Percentiles rank a stretch among this genome's conserved stretches.
These are phyloP conservation scores for Drosophila multiciliata DNA, from an alignment of 2,888 invertebrate species.

Conservation along the genomic window DNA sequence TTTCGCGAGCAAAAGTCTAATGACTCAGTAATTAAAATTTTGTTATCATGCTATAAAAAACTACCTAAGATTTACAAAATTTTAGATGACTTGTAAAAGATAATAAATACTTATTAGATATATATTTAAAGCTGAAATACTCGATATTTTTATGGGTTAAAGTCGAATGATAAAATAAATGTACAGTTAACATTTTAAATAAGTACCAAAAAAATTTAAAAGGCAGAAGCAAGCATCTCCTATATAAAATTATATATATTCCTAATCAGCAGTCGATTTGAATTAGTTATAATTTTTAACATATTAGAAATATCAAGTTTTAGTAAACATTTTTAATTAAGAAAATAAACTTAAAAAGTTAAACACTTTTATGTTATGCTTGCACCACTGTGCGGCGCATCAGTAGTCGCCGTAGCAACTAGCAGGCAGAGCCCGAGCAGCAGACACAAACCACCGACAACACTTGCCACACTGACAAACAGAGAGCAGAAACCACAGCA, in stretches of 20 bases:
- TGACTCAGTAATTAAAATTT: background rate
- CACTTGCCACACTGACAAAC: slow-evolving; percentile 1
- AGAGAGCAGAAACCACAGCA: slow-evolving; percentile 25
- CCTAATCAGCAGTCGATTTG: background rate
- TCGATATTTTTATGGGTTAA: background rate
- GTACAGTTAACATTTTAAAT: too few species aligned
- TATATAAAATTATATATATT: background rate
- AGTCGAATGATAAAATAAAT: background rate
- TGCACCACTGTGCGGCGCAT: slow-evolving; percentile 34
- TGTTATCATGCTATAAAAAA: background rate
- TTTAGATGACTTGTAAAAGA: background rate
- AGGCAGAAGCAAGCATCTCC: background rate
- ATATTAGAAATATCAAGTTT: background rate
- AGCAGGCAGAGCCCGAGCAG: slow-evolving; percentile 8
- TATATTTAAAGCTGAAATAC: background rate
- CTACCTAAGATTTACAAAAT: background rate
- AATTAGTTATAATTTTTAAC: background rate
- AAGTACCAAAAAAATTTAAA: too few species aligned
- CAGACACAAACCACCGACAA: slow-evolving; percentile 11
- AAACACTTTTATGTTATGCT: background rate
- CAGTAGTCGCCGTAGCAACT: background rate
- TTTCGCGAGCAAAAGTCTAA: background rate
- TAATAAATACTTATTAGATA: background rate
- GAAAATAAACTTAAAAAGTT: background rate
- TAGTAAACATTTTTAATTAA: background rate